phyloP scores from a whole-genome alignment of 2,113 vertebrate genomes.

The Trichechus manatus region DNA sequence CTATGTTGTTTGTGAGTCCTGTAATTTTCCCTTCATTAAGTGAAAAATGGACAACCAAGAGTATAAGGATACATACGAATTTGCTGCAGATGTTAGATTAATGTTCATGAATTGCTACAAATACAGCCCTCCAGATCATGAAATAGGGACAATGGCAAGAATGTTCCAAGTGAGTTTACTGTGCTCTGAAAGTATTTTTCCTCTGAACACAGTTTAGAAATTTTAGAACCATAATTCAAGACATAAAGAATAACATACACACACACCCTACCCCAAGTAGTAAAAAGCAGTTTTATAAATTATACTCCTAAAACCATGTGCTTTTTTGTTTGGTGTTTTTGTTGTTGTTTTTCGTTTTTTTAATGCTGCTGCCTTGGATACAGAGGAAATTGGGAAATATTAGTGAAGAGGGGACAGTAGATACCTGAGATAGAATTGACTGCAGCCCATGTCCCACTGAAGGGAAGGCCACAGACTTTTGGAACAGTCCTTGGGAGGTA shows the following conservation, averaged over 20 bases:
- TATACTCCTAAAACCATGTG: neutral
- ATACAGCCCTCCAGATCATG: constrained; percentile 91
- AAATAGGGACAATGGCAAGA: constrained; percentile 93
- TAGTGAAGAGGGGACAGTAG: neutral
- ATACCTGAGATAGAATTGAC: neutral
- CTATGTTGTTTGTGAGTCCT: constrained; percentile 53
- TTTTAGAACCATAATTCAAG: neutral
- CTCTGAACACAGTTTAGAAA: constrained; percentile 7
- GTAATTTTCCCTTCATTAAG: constrained; percentile 83
- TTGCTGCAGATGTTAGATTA: constrained; percentile 93
- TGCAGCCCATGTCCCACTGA: neutral
- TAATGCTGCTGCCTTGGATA: neutral
- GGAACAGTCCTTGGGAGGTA: neutral
- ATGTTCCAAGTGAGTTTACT: constrained; percentile 92
- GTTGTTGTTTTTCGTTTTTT: neutral
- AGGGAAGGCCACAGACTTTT: neutral
- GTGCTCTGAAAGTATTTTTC: neutral
- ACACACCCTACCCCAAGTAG: neutral
- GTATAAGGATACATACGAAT: constrained; percentile 91
- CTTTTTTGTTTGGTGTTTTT: neutral
- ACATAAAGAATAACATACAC: too few species aligned
- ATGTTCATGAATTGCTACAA: constrained; percentile 97
- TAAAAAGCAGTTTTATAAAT: neutral
- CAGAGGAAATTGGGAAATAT: neutral
- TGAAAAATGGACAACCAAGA: constrained; percentile 93